Evolutionary conservation across 2,113 vertebrate species (phyloP), one percentile per base, ranked within the genome.

Genomic region (Chaetodon trifascialis): DNA sequence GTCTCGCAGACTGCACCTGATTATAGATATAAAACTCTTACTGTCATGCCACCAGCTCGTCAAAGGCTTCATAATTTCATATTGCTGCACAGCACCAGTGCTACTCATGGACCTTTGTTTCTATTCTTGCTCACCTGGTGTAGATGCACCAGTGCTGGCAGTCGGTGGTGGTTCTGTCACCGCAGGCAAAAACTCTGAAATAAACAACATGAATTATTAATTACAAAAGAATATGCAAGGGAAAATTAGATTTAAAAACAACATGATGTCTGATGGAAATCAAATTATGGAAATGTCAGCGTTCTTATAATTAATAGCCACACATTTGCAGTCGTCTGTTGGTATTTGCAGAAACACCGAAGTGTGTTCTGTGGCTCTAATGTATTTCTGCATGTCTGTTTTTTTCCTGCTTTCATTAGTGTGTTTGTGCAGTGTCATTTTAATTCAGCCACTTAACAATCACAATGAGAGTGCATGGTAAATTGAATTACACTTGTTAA

Each of bases 81-180:
- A 7, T 17, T 34, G 21, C 14, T 73, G 54, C 16, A 54, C 52
- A 60, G 9, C 40, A 52, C 12, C 30, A 30, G 10, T 4, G 23
- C 38, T 11, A 40, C 8, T 49, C 25, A n/a, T 23, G 46, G 15
- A n/a, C 58, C 10, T 54, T 54, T 38, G 11, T 46, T 73, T 60
- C n/a, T 7, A 70, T 64, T 75, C 25, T n/a, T 21, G 1, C 81
- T 85, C 6, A 91, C 92, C 75, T 80, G 79, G 42, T 52, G 75
- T 12, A 23, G 60, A 12, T 12, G n/a, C 30, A 51, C 2, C 0
- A 5, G 70, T 51, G 21, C 51, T 71, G 19, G 40, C 19, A 36
- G 79, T 73, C 21, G 85, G 30, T 19, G 68, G 36, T 8, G 62
- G 11, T 23, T 71, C 15, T 73, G 80, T 60, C 11, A 11, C 40